Evolutionary conservation across 2,113 vertebrate genomes (phyloP).

Genomic region (Polypterus bichir): DNA sequence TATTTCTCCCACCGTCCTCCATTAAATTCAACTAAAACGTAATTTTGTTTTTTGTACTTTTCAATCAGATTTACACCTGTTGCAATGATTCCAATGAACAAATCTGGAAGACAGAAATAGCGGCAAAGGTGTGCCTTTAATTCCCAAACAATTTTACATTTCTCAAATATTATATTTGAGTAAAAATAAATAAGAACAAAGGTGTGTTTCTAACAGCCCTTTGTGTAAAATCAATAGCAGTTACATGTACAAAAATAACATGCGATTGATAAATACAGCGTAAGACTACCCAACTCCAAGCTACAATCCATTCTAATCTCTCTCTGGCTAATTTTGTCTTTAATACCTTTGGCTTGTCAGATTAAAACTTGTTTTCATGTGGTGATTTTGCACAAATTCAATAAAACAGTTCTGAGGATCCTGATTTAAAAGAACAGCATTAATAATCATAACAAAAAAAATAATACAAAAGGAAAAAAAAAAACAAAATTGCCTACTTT

Average conservation of each 20-base stretch:
- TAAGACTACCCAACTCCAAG: conserved; percentile 34
- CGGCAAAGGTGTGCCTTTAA: no score
- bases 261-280: conserved; percentile 56
- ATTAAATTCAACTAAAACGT: no score
- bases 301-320: conserved; percentile 15
- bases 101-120: no score
- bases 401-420: background rate
- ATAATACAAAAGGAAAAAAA: background rate
- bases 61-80: no score
- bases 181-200: no score
- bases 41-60: no score
- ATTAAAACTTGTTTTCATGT: background rate
- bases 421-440: background rate
- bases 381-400: background rate
- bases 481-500: background rate
- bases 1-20: no score
- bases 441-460: background rate
- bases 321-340: conserved; percentile 23
- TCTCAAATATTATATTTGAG: no score
- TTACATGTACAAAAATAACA: conserved; percentile 52
- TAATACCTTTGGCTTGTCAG: conserved; percentile 20
- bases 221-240: conserved; percentile 43
- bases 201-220: background rate
- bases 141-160: no score
- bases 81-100: no score